These are phyloP conservation scores for Coracias cyanogaster DNA, from an alignment of 2,797 vertebrate genomes.

Conservation along the genomic window DNA sequence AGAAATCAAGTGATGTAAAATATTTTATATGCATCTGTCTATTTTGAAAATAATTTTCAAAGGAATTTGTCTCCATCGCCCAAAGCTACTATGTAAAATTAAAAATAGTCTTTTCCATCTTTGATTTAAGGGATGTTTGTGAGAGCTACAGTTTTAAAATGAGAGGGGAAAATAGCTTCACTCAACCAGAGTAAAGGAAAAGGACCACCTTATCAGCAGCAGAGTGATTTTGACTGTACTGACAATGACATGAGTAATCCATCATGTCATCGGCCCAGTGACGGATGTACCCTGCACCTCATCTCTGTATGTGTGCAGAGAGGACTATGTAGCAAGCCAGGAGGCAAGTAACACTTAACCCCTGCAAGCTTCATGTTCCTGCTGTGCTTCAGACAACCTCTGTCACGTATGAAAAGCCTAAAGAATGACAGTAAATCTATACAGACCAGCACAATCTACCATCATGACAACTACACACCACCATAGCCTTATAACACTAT, in stretches of 20 bases:
- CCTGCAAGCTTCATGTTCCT: constrained; percentile 78
- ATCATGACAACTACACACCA: constrained; percentile 77
- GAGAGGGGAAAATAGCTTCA: constrained; percentile 69
- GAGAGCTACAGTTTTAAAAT: constrained; percentile 42
- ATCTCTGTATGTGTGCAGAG: constrained; percentile 78
- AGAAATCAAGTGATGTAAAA: neutral
- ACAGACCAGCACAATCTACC: constrained; percentile 82
- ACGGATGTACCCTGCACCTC: constrained; percentile 80
- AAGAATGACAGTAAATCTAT: constrained; percentile 88
- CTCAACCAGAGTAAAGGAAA: constrained; percentile 70
- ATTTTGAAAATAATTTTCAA: neutral
- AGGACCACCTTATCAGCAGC: constrained; percentile 82
- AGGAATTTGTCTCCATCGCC: neutral
- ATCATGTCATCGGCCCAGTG: constrained; percentile 86
- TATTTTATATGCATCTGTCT: neutral
- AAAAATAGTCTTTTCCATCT: neutral
- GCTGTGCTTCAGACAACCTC: constrained; percentile 78
- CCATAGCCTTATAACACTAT: constrained; percentile 78
- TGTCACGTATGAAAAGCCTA: constrained; percentile 80
- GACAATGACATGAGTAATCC: constrained; percentile 88
- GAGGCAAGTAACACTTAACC: constrained; percentile 86
- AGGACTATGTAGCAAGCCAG: constrained; percentile 79
- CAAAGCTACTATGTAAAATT: neutral
- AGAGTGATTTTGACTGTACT: constrained; percentile 84
- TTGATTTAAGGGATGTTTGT: constrained; percentile 1